Evolutionary conservation across 2,888 invertebrate species (phyloP), one percentile per base, ranked within the genome.

Genomic region (Plutella xylostella): DNA sequence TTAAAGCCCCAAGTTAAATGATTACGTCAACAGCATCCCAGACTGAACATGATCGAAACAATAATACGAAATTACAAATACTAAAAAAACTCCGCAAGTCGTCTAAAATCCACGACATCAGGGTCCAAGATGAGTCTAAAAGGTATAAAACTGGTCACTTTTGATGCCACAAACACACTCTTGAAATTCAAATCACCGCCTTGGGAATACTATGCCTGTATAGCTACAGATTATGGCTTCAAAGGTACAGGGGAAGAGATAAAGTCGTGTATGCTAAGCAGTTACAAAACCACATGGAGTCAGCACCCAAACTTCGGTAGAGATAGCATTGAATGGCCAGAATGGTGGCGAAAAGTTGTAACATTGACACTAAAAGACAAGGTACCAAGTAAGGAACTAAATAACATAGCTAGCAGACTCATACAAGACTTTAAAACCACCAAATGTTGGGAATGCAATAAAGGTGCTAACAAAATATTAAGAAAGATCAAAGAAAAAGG

Each of bases 161-260:
- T 96, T 68, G 96, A 96, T 72, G 91, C 92, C 44, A 96, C 94
- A 12, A 93, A 93, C 55, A 97, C 96, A 0, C 72, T 96, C 35
- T 70, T 96, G 28, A 87, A 89, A 57, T 91, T 93, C 59, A 86
- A 87, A 41, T 74, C 86, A 11, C 82, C 89, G 42, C 90, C 91
- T n/a, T 92, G 90, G 55, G 85, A 89, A 52, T 89, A 91, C 63
- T 96, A 96, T 68, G 86, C 88, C 7, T 82, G 87, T 50, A 86
- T 92, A 45, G 94, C 91, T 4, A 79, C 84, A 4, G 78, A 88
- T 45, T 87, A 92, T 65, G 95, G 94, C 0, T 84, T 91, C 25
- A 61, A 73, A 35, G 87, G 88, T 42, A 86, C 90, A 48, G 59
- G 57, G 15, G 54, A 61, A 18, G 78, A 86, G 28, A 69, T 87